Conservation (phyloP, 2,888 invertebrate genomes). For the Hydropsyche betteni region DNA sequence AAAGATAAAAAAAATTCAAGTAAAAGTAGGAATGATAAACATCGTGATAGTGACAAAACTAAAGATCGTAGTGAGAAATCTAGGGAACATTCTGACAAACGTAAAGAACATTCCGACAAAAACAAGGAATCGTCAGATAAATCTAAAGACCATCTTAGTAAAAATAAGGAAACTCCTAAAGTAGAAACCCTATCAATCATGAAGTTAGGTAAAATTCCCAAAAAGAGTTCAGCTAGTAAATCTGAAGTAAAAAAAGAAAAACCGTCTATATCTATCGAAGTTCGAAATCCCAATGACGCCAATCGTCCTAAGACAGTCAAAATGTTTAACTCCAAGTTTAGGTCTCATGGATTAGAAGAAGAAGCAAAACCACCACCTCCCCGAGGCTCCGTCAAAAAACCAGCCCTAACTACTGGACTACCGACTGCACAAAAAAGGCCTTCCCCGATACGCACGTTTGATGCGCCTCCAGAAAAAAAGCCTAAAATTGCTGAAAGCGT, state of each 20-base stretch:
- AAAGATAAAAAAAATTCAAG: conserved; percentile 50
- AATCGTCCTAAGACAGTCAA: conserved; percentile 89
- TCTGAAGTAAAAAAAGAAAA: conserved; percentile 69
- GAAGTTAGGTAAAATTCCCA: conserved; percentile 82
- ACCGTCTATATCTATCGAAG: conserved; percentile 83
- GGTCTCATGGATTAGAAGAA: conserved; percentile 90
- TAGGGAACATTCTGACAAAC: conserved; percentile 51
- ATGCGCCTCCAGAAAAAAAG: conserved; percentile 79
- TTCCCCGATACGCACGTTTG: conserved; percentile 61
- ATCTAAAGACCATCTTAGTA: conserved; percentile 56
- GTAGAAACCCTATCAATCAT: conserved; percentile 73
- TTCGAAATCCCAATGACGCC: conserved; percentile 74
- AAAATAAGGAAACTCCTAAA: conserved; percentile 72
- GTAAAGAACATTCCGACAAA: conserved; percentile 54
- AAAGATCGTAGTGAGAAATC: conserved; percentile 50
- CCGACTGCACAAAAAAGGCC: conserved; percentile 64
- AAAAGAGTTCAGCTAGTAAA: conserved; percentile 65
- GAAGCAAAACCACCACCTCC: conserved; percentile 88
- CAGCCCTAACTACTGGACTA: conserved; percentile 60
- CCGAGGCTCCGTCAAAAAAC: conserved; percentile 72
- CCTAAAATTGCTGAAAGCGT: conserved; percentile 70
- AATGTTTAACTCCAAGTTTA: conserved; percentile 89
- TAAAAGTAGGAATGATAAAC: conserved; percentile 37
- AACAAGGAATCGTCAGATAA: conserved; percentile 55
- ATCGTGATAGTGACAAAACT: conserved; percentile 51